Evolutionary conservation across 1,140 invertebrate species (phyloP).

Genomic region (Lethocerus indicus): DNA sequence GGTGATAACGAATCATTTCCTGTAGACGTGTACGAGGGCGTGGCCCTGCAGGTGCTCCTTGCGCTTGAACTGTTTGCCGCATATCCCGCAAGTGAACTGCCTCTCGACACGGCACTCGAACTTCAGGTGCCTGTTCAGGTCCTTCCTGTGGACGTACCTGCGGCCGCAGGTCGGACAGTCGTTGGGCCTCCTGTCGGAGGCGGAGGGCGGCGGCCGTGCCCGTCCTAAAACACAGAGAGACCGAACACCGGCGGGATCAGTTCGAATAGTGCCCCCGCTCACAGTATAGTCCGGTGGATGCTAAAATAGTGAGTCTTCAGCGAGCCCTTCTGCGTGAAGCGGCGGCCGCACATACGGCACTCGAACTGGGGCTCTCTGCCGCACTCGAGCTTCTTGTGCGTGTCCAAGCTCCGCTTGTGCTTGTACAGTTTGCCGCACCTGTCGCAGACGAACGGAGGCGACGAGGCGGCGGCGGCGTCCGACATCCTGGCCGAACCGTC

Average conservation of each 20-base stretch:
- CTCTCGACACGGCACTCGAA: neutral
- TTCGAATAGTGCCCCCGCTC: neutral
- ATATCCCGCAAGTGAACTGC: constrained; percentile 21
- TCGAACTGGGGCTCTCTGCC: constrained; percentile 27
- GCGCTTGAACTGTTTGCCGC: constrained; percentile 17
- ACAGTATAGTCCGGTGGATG: neutral
- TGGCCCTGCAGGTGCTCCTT: constrained; percentile 22
- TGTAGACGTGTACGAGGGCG: constrained; percentile 16
- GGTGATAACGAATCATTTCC: no score
- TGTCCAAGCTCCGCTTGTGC: constrained; percentile 20
- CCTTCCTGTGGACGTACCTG: constrained; percentile 15
- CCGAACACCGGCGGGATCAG: neutral
- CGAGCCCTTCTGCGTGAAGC: constrained; percentile 28
- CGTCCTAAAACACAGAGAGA: neutral
- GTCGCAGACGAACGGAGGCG: constrained; percentile 17
- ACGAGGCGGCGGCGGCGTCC: no score
- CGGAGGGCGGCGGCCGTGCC: neutral
- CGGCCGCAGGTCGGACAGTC: constrained; percentile 20
- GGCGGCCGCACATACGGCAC: constrained; percentile 32
- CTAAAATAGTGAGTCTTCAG: constrained; percentile 18
- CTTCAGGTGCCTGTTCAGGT: constrained; percentile 24
- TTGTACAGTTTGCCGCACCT: constrained; percentile 19
- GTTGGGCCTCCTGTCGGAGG: no score
- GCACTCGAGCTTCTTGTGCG: constrained; percentile 29
- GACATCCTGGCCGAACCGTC: no score